Base-by-base conservation (phyloP, 2,113 vertebrate genomes). In the Panthera leo region DNA sequence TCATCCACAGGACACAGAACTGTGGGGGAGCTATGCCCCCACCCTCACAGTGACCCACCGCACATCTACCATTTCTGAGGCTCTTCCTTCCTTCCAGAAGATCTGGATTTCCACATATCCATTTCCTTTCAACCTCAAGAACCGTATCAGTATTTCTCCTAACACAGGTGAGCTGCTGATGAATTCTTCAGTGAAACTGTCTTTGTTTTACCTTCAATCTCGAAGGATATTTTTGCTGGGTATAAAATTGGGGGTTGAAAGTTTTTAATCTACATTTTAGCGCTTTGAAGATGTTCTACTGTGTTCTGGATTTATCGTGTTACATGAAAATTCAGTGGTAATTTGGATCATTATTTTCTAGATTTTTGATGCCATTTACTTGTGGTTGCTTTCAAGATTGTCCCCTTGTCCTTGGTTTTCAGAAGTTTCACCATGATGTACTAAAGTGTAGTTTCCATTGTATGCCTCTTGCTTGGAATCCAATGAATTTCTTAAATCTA, bases 21-120 rank as follows among this genome's bases (percentile, higher is more conserved):
- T 53, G 42, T 42, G 67, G 55, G 19, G 19, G 42, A 51, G 53
- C 65, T 34, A 7, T 25, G 16, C 93, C 34, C 67, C 27, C 7
- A 1, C 23, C 67, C 39, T 53, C n/a, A 42, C 3, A 2, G 2
- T 2, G 1, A 0, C 5, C 21, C 53, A 48, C 12, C 34, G 7
- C 42, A 5, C 2, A 5, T 5, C 61, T 27, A 23, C 39, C 15
- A 13, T 15, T 31, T 29, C 48, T 29, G 51, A 3, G 12, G 65
- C 53, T 29, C 39, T n/a, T 12, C 5, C 14, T 27, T 11, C 55
- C 55, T 10, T 48, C 61, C 75, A 18, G 23, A 5, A 16, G 10
- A 5, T 25, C 34, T 29, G 61, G 19, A 8, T 29, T 19, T 51
- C 61, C 48, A 2, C 36, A 61, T 23, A 19, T 21, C 76, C 39